Conservation (phyloP, 2,113 vertebrate genomes). For the Sprattus sprattus region DNA sequence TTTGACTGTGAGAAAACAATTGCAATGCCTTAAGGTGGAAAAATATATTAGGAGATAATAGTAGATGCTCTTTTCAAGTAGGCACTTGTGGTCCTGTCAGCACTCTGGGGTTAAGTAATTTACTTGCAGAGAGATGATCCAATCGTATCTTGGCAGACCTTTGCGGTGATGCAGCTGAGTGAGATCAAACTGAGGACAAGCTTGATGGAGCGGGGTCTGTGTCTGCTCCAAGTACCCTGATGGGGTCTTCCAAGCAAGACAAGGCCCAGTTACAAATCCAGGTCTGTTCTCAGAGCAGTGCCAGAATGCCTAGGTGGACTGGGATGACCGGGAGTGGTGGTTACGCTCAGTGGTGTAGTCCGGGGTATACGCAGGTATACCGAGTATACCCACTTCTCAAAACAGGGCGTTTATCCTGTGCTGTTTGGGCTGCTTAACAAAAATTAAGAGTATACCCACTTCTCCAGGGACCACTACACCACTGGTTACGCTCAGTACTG, state of each 20-base stretch:
- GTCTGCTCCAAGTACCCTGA: conserved; percentile 48
- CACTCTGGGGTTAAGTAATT: conserved; percentile 10
- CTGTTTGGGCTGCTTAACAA: too few species aligned
- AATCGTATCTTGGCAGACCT: conserved; percentile 39
- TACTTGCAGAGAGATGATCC: conserved; percentile 35
- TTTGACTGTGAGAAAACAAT: not conserved
- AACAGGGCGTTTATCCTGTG: too few species aligned
- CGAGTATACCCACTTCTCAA: too few species aligned
- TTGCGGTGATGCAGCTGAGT: conserved; percentile 44
- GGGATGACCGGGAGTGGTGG: conserved; percentile 37
- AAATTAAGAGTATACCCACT: too few species aligned
- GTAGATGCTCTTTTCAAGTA: conserved; percentile 17
- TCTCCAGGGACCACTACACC: too few species aligned
- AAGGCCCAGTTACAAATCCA: conserved; percentile 27
- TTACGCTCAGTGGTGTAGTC: conserved; percentile 29
- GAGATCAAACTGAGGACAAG: conserved; percentile 46
- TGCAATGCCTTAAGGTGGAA: not conserved
- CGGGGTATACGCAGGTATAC: too few species aligned
- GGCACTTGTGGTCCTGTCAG: not conserved
- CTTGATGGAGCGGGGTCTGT: conserved; percentile 37
- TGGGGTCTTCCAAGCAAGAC: conserved; percentile 50
- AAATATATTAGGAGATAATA: not conserved
- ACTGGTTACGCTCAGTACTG: conserved; percentile 31
- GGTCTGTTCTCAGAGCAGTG: conserved; percentile 42
- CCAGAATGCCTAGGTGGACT: conserved; percentile 36